These are phyloP conservation scores for Enteromius unitaeniatus DNA, from an alignment of 2,797 vertebrate species.

Conservation along the genomic window DNA sequence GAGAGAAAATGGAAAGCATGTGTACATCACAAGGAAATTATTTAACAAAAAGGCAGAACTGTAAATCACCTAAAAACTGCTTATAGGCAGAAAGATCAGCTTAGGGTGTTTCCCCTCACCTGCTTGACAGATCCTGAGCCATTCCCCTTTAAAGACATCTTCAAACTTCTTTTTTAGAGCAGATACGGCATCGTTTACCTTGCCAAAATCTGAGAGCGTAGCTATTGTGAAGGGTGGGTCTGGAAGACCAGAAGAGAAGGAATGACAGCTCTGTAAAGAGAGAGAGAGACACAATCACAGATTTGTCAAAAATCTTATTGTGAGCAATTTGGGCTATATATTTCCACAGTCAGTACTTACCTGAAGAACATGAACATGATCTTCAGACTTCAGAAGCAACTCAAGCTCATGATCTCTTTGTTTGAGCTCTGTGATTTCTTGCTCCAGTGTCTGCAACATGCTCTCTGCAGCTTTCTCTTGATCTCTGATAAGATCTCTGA, in stretches of 20 bases:
- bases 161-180: conserved; percentile 46
- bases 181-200: conserved; percentile 35
- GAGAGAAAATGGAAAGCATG: conserved; percentile 27
- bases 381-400: conserved; percentile 48
- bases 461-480: conserved; percentile 41
- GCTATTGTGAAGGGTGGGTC: conserved; percentile 42
- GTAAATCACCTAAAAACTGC: neutral
- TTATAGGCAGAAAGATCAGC: neutral
- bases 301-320: neutral
- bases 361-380: conserved; percentile 58
- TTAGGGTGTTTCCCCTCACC: conserved; percentile 22
- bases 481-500: conserved; percentile 50
- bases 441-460: conserved; percentile 43
- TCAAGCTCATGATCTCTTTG: conserved; percentile 51
- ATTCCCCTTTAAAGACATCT: conserved; percentile 52
- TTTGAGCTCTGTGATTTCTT: conserved; percentile 45
- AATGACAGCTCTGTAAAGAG: conserved; percentile 43
- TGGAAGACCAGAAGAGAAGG: conserved; percentile 2
- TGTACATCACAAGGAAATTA: neutral
- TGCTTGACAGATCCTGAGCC: conserved; percentile 54
- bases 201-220: conserved; percentile 44
- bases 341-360: conserved; percentile 13
- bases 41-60: neutral
- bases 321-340: neutral
- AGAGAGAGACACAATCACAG: neutral